These are phyloP conservation scores for Catocala sponsa DNA, from an alignment of 2,888 invertebrate genomes.

Conservation along the genomic window DNA sequence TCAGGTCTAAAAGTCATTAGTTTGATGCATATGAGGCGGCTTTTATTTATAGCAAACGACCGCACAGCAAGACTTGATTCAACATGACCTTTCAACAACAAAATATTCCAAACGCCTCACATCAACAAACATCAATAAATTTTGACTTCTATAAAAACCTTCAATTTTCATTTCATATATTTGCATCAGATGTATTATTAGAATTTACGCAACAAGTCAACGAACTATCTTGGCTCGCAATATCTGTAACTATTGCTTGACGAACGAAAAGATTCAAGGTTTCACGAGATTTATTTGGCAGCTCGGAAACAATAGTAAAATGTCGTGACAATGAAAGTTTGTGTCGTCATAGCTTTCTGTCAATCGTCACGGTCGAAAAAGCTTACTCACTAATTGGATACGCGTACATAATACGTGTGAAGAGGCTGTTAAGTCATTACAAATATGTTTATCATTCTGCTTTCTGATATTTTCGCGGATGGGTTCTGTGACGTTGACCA, in stretches of 20 bases:
- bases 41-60: background rate
- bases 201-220: conserved; percentile 56
- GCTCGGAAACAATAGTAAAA: conserved; percentile 42
- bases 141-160: conserved; percentile 19
- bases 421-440: too few species aligned
- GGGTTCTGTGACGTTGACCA: too few species aligned
- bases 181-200: conserved; percentile 53
- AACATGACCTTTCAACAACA: background rate
- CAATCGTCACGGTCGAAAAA: too few species aligned
- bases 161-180: conserved; percentile 43
- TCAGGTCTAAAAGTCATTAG: too few species aligned
- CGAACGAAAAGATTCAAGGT: conserved; percentile 47
- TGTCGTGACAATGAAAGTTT: background rate
- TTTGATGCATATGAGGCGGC: too few species aligned
- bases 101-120: background rate
- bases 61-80: background rate
- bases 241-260: conserved; percentile 35
- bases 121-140: conserved; percentile 2
- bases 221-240: conserved; percentile 52
- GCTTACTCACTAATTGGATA: too few species aligned
- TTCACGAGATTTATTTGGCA: conserved; percentile 44
- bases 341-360: too few species aligned
- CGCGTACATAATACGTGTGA: too few species aligned
- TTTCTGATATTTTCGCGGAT: too few species aligned
- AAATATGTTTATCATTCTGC: too few species aligned